These are phyloP conservation scores for Pardosa pseudoannulata DNA, from an alignment of 2,888 invertebrate genomes.

Conservation along the genomic window DNA sequence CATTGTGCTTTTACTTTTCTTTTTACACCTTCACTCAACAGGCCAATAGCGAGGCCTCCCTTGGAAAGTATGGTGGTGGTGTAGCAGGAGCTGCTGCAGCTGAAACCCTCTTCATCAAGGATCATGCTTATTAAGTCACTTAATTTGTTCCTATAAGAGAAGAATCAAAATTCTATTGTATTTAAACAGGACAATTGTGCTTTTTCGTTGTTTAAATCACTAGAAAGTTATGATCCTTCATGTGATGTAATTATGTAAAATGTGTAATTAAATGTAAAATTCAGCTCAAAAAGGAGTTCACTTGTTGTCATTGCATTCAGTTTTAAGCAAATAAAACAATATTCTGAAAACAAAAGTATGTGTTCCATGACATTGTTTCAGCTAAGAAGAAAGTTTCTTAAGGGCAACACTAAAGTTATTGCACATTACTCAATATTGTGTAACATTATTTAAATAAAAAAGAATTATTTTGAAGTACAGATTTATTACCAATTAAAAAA, in stretches of 20 bases:
- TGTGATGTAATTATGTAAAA: neutral
- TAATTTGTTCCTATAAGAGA: slow-evolving; percentile 43
- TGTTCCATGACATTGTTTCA: too few species aligned
- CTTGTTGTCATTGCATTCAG: too few species aligned
- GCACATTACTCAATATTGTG: too few species aligned
- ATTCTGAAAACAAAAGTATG: too few species aligned
- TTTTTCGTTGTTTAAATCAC: slow-evolving; percentile 34
- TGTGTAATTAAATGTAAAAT: neutral
- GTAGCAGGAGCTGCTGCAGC: slow-evolving; percentile 90
- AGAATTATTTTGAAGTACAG: too few species aligned
- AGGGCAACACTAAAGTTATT: too few species aligned
- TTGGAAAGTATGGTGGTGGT: slow-evolving; percentile 95
- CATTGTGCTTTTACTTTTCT: slow-evolving; percentile 27
- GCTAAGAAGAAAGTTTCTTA: too few species aligned
- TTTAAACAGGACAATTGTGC: slow-evolving; percentile 16
- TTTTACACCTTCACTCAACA: slow-evolving; percentile 79
- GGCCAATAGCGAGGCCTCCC: slow-evolving; percentile 94
- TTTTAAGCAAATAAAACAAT: too few species aligned
- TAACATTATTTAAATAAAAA: too few species aligned
- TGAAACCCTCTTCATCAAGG: slow-evolving; percentile 92
- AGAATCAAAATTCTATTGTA: slow-evolving; percentile 48
- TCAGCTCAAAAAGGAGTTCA: too few species aligned
- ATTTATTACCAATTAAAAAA: too few species aligned
- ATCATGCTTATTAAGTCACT: slow-evolving; percentile 91
- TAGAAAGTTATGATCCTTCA: slow-evolving; percentile 16